Base-by-base conservation (phyloP, 2,113 vertebrate genomes). In the Strigops habroptila region DNA sequence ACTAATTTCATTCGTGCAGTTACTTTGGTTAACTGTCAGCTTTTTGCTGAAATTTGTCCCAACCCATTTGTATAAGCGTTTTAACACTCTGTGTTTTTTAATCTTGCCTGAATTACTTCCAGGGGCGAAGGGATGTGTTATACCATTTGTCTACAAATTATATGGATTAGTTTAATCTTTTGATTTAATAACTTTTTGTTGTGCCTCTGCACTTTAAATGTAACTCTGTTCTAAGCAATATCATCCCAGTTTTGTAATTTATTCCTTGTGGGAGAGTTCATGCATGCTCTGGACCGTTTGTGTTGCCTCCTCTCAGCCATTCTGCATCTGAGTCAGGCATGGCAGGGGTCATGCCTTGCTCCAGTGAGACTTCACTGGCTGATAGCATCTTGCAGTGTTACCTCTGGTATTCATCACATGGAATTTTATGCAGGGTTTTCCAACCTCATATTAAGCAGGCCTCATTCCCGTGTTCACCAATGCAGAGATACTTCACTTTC, bases 401-500 rank as follows among this genome's bases (percentile, higher is more conserved):
- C 63, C 46, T 43, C n/a, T 63, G 44, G 6, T 73, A 55, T 52
- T 77, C 12, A 14, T 22, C 21, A 27, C 10, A 1, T 1, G 19
- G 30, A 51, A 8, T 48, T 92, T 48, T 14, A n/a, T 59, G 25
- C 33, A 73, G 53, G n/a, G 5, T 78, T 64, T 82, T 85, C 24
- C 37, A 71, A 31, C 44, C 44, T 44, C 24, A 2, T 10, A 0
- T 35, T 85, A 88, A 65, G 15, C 52, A 90, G 39, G 18, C 3
- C 2, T 37, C 1, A 3, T 69, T 41, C 23, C 46, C 44, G 4
- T 44, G 24, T 37, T 90, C 65, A 33, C 6, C 1, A 3, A 2
- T 44, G 46, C 1, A 2, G 55, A 49, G 15, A 64, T 25, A 4
- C 2, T 71, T 86, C 49, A 13, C 14, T 75, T 75, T 62, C n/a